Conservation (phyloP, 2,888 invertebrate species). For the Zygaena filipendulae region DNA sequence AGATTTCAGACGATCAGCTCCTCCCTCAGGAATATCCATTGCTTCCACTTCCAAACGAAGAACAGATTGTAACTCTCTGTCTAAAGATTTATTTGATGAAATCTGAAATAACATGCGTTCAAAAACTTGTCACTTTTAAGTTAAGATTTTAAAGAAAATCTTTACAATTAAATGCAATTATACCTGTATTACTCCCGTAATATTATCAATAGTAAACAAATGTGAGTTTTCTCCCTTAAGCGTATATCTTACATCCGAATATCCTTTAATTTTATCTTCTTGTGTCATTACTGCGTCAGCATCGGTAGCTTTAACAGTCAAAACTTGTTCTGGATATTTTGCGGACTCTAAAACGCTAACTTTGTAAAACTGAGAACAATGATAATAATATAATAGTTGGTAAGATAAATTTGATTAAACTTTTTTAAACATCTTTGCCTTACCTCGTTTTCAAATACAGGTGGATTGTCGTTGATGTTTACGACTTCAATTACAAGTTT, state of each 20-base stretch:
- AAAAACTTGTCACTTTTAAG: not conserved
- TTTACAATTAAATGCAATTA: not conserved
- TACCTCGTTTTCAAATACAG: slow-evolving; percentile 74
- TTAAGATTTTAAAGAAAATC: not conserved
- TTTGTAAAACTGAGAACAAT: slow-evolving; percentile 68
- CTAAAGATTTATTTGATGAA: slow-evolving; percentile 73
- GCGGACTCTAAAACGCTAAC: slow-evolving; percentile 78
- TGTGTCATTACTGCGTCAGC: slow-evolving; percentile 71
- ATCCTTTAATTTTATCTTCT: slow-evolving; percentile 68
- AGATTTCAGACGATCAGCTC: slow-evolving; percentile 73
- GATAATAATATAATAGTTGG: no score
- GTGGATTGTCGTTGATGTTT: slow-evolving; percentile 84
- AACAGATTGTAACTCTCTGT: slow-evolving; percentile 77
- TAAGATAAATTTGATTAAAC: not conserved
- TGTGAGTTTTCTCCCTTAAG: slow-evolving; percentile 79
- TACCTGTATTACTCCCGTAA: slow-evolving; percentile 75
- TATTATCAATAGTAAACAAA: slow-evolving; percentile 76
- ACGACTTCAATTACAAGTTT: slow-evolving; percentile 76
- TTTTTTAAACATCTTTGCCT: no score
- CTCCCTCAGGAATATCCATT: slow-evolving; percentile 77
- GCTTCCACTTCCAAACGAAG: slow-evolving; percentile 79
- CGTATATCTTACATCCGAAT: slow-evolving; percentile 76
- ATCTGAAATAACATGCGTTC: slow-evolving; percentile 34
- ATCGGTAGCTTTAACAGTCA: slow-evolving; percentile 78
- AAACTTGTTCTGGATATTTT: slow-evolving; percentile 72